A percentile compares a stretch with the other conserved stretches of the same genome.
Evolutionary conservation across 2,888 invertebrate genomes (phyloP).

Genomic region (Apocheima hispidaria): DNA sequence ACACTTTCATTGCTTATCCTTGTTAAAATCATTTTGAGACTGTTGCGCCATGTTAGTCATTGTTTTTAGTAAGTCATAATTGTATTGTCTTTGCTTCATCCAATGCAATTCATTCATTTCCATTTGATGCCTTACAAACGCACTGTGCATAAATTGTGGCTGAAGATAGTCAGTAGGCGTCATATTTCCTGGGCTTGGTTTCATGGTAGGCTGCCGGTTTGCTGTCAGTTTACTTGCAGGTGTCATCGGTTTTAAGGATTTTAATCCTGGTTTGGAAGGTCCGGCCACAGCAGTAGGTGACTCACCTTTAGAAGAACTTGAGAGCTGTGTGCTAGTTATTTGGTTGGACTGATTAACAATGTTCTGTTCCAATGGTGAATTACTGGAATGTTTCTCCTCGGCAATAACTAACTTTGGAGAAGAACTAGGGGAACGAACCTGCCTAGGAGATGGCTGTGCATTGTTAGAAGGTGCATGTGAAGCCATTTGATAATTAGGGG

Average conservation of each 20-base stretch:
- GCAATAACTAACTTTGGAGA: slow-evolving; percentile 83
- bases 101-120: slow-evolving; percentile 71
- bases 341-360: slow-evolving; percentile 76
- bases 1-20: slow-evolving; percentile 66
- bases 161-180: slow-evolving; percentile 66
- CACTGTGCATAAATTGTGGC: slow-evolving; percentile 66
- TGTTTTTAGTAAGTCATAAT: slow-evolving; percentile 75
- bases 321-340: slow-evolving; percentile 74
- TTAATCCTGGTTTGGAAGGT: slow-evolving; percentile 68
- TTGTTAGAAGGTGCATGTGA: slow-evolving; percentile 62
- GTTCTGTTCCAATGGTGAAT: slow-evolving; percentile 61
- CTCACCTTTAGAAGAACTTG: slow-evolving; percentile 67
- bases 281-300: slow-evolving; percentile 67
- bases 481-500: slow-evolving; percentile 64
- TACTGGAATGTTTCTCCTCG: slow-evolving; percentile 77
- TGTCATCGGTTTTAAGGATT: slow-evolving; percentile 66
- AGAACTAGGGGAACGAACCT: slow-evolving; percentile 82
- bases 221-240: slow-evolving; percentile 64
- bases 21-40: slow-evolving; percentile 73
- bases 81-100: slow-evolving; percentile 75
- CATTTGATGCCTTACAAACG: slow-evolving; percentile 72
- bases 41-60: slow-evolving; percentile 75
- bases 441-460: slow-evolving; percentile 75
- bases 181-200: slow-evolving; percentile 59
- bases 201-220: slow-evolving; percentile 65